Evolutionary conservation across 2,797 vertebrate genomes (phyloP).

Genomic region (Rhinichthys osculus): DNA sequence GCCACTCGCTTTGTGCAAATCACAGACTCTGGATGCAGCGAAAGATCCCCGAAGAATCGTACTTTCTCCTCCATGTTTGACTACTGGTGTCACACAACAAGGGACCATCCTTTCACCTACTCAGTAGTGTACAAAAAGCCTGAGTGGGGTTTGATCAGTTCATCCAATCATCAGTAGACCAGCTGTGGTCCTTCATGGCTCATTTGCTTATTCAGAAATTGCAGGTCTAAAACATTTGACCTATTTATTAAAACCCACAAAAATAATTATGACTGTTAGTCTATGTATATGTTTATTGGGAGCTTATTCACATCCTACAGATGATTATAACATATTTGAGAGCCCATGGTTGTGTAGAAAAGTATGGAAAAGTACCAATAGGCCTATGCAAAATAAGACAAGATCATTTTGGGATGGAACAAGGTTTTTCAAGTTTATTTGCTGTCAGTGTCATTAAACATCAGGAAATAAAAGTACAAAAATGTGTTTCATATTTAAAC

Average conservation of each 20-base stretch:
- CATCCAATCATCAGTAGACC: not conserved
- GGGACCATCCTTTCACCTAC: constrained; percentile 1
- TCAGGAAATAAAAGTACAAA: constrained; percentile 35
- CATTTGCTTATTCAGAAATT: not conserved
- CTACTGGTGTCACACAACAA: constrained; percentile 1
- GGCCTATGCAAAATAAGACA: not conserved
- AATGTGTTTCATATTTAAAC: constrained; percentile 16
- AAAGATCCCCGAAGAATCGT: not conserved
- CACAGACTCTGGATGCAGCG: not conserved
- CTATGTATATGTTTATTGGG: not conserved
- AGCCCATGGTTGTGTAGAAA: not conserved
- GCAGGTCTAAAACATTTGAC: not conserved
- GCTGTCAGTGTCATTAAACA: constrained; percentile 38
- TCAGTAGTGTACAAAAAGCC: not conserved
- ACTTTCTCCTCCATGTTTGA: not conserved
- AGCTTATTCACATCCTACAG: not conserved
- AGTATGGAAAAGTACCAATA: not conserved
- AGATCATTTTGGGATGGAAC: constrained; percentile 14
- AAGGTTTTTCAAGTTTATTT: constrained; percentile 44
- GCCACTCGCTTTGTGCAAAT: not conserved
- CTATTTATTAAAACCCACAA: not conserved
- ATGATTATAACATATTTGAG: not conserved
- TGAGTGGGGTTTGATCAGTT: not conserved
- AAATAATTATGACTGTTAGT: not conserved
- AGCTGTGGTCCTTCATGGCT: not conserved